Conservation (phyloP, 2,797 vertebrate genomes). For the Nothura maculosa region DNA sequence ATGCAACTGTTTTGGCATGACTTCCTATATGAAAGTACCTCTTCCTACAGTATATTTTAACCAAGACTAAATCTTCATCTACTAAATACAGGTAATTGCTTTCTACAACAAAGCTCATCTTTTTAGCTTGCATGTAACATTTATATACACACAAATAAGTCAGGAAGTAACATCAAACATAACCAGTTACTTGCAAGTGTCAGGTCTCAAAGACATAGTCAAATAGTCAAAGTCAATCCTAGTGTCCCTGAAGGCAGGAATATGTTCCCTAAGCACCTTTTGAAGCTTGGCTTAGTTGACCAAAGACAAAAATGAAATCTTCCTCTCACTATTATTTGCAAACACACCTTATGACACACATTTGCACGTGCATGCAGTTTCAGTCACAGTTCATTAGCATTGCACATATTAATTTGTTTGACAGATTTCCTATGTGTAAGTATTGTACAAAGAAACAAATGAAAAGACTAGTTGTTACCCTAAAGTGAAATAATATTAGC, state of each 20-base stretch:
- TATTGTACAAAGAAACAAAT: conserved; percentile 25
- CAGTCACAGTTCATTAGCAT: conserved; percentile 36
- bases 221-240: no score
- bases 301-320: conserved; percentile 12
- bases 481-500: conserved; percentile 71
- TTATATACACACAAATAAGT: not conserved
- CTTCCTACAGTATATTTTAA: not conserved
- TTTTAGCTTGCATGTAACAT: not conserved
- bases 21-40: not conserved
- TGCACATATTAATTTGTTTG: not conserved
- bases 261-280: not conserved
- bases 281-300: not conserved
- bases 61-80: conserved; percentile 13
- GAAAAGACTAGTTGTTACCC: conserved; percentile 27
- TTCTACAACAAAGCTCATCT: not conserved
- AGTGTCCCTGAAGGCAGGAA: conserved; percentile 28
- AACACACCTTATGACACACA: not conserved
- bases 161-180: not conserved
- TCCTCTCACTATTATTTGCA: not conserved
- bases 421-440: not conserved
- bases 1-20: not conserved
- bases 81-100: not conserved
- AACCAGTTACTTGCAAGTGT: conserved; percentile 21
- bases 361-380: not conserved
- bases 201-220: conserved; percentile 40